Evolutionary conservation across 2,113 vertebrate genomes (phyloP).

Genomic region (Oxyruncus cristatus): DNA sequence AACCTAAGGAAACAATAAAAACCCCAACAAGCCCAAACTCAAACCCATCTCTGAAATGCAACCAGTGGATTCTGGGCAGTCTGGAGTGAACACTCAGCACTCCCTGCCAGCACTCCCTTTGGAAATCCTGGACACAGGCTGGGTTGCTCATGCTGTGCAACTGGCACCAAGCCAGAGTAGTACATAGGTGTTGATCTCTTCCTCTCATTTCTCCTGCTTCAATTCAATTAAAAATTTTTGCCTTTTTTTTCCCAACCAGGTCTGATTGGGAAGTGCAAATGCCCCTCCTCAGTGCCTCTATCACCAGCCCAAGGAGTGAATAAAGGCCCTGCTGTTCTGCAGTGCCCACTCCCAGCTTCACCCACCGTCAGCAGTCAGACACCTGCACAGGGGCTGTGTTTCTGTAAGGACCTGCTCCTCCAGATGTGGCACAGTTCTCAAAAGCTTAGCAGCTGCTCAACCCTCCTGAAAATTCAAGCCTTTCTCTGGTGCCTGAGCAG

Average conservation of each 20-base stretch:
- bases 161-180: background rate
- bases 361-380: background rate
- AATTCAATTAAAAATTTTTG: background rate
- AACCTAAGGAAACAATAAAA: background rate
- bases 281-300: background rate
- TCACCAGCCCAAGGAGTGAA: background rate
- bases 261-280: background rate
- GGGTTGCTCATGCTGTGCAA: background rate
- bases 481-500: background rate
- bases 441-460: background rate
- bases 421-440: background rate
- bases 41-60: background rate
- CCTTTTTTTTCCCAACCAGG: background rate
- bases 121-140: background rate
- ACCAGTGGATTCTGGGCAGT: background rate
- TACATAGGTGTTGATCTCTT: background rate
- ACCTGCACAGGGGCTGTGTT: background rate
- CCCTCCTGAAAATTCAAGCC: background rate
- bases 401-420: background rate
- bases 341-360: background rate
- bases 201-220: background rate
- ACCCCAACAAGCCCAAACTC: background rate
- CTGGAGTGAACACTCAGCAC: background rate
- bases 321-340: background rate
- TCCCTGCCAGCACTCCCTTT: background rate